Evolutionary conservation across 2,113 vertebrate genomes (phyloP).

Genomic region (Cepphus grylle): DNA sequence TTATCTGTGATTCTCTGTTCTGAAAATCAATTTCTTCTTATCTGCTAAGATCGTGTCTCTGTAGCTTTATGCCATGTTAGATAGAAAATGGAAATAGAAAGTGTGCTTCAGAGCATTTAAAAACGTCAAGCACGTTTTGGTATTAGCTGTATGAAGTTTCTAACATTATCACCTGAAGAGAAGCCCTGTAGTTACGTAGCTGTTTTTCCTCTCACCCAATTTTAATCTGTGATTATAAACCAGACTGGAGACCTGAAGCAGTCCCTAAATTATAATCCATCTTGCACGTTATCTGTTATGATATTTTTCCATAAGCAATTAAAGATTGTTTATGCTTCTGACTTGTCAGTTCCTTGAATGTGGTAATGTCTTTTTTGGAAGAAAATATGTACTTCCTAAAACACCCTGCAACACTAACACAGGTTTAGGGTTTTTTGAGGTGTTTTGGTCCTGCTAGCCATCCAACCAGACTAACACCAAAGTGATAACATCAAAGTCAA

Average conservation of each 20-base stretch:
- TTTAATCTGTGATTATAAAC: not conserved
- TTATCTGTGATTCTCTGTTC: not conserved
- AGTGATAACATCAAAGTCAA: not conserved
- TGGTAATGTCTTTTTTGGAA: not conserved
- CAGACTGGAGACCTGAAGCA: not conserved
- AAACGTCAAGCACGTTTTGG: not conserved
- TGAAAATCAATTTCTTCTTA: slow-evolving; percentile 1
- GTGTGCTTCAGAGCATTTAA: not conserved
- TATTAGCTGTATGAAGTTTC: not conserved
- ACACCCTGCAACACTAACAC: not conserved
- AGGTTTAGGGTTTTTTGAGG: not conserved
- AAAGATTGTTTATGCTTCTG: slow-evolving; percentile 4
- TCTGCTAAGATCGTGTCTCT: not conserved
- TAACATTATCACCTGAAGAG: not conserved
- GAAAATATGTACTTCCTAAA: not conserved
- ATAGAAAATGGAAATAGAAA: not conserved
- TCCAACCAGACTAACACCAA: not conserved
- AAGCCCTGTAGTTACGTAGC: not conserved
- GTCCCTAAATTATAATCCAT: not conserved
- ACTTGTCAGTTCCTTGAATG: not conserved
- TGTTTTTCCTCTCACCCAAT: not conserved
- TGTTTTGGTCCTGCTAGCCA: not conserved
- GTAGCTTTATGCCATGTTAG: not conserved
- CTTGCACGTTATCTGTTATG: not conserved
- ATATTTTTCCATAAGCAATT: slow-evolving; percentile 1